These are phyloP conservation scores for Ivindomyrus marchei DNA, from an alignment of 2,113 vertebrate genomes.

Conservation along the genomic window DNA sequence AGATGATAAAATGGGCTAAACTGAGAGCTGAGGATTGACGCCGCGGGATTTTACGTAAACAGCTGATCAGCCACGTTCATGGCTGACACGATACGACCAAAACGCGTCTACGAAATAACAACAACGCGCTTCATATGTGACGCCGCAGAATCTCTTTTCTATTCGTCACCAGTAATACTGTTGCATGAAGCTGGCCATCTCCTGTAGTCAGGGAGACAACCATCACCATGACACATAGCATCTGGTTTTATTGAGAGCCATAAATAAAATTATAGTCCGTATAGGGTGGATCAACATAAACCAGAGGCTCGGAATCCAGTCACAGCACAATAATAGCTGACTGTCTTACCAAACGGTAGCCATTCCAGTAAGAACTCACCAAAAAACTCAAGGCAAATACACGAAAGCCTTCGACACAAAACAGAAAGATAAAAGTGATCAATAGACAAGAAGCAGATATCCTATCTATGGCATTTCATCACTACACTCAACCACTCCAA, in stretches of 20 bases:
- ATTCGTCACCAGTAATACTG: not conserved
- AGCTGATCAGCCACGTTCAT: not conserved
- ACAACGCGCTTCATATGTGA: no score
- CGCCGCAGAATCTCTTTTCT: not conserved
- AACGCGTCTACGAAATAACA: not conserved
- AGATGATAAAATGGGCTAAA: constrained; percentile 42
- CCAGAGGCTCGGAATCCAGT: not conserved
- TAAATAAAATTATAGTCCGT: not conserved
- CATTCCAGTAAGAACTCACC: not conserved
- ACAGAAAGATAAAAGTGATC: not conserved
- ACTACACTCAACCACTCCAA: not conserved
- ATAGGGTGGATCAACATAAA: not conserved
- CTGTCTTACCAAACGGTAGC: not conserved
- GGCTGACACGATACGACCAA: not conserved
- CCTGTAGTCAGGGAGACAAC: not conserved
- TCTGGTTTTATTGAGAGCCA: not conserved
- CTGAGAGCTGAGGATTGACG: not conserved
- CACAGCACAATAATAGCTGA: not conserved
- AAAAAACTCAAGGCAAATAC: not conserved
- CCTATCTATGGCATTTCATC: not conserved
- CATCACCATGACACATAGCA: not conserved
- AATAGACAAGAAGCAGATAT: not conserved
- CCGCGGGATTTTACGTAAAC: not conserved
- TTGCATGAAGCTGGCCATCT: not conserved
- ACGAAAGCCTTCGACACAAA: not conserved